These are phyloP conservation scores for Crypturellus tataupa DNA, from an alignment of 2,797 vertebrate genomes.

Conservation along the genomic window DNA sequence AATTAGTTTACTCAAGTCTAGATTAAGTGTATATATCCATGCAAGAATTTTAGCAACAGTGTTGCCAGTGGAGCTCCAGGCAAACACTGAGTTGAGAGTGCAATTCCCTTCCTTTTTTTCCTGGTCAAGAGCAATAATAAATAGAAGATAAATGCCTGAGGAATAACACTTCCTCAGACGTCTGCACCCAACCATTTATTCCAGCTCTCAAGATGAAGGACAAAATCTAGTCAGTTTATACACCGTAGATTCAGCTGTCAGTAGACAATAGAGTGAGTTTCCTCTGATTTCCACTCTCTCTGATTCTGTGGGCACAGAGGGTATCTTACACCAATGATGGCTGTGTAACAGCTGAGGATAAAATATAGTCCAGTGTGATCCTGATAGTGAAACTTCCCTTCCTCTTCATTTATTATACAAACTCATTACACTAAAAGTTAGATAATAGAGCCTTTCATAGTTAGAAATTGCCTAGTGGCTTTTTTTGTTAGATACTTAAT, in stretches of 20 bases:
- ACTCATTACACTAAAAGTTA: background rate
- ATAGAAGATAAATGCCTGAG: background rate
- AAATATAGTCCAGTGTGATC: background rate
- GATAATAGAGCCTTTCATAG: background rate
- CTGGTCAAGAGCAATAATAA: background rate
- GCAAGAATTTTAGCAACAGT: background rate
- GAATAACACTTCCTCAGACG: background rate
- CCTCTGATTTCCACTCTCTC: background rate
- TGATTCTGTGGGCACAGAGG: background rate
- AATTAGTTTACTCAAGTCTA: background rate
- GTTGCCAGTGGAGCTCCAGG: background rate
- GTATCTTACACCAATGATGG: background rate
- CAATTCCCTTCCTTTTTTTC: background rate
- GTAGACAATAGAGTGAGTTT: no score
- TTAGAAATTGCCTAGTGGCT: background rate
- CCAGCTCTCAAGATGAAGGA: background rate
- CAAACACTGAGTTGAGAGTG: background rate
- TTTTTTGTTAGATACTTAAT: background rate
- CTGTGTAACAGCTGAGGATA: background rate
- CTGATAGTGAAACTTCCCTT: background rate
- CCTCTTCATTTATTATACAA: background rate
- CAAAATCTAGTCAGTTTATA: background rate
- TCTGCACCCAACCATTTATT: background rate
- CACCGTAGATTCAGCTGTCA: background rate
- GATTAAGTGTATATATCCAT: background rate